These are phyloP conservation scores for Venusia cambrica DNA, from an alignment of 2,888 invertebrate genomes.

Conservation along the genomic window DNA sequence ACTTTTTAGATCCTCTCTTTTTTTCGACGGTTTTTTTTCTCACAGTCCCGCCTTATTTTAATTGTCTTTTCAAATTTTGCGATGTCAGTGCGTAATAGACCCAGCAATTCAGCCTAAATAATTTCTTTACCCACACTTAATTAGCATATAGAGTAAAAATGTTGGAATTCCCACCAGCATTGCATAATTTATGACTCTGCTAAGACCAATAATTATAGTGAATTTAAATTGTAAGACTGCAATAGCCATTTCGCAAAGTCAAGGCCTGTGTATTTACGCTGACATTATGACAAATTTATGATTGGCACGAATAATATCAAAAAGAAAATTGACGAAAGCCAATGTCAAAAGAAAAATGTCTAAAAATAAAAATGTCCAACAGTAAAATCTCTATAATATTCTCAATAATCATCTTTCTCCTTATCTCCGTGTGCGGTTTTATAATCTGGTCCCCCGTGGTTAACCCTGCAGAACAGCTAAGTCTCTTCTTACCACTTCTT, in stretches of 20 bases:
- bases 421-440: too few species aligned
- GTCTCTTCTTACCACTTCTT: too few species aligned
- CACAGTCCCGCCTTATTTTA: constrained; percentile 56
- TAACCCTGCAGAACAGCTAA: too few species aligned
- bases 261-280: constrained; percentile 19
- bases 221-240: constrained; percentile 32
- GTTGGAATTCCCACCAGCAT: constrained; percentile 24
- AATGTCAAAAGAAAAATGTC: too few species aligned
- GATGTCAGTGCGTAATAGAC: constrained; percentile 28
- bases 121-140: constrained; percentile 26
- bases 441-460: too few species aligned
- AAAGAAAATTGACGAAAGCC: too few species aligned
- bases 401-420: too few species aligned
- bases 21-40: constrained; percentile 65
- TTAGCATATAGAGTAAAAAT: constrained; percentile 34
- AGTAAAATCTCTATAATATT: too few species aligned
- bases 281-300: too few species aligned
- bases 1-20: constrained; percentile 66
- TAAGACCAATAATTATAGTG: constrained; percentile 28
- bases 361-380: too few species aligned
- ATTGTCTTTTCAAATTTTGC: constrained; percentile 52
- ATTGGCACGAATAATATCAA: constrained; percentile 17
- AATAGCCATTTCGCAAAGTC: constrained; percentile 19
- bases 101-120: constrained; percentile 26
- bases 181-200: constrained; percentile 28